Percentiles rank a stretch among this genome's conserved stretches.
These are phyloP conservation scores for Mellilla xanthometata DNA, from an alignment of 2,888 invertebrate genomes.

Conservation along the genomic window DNA sequence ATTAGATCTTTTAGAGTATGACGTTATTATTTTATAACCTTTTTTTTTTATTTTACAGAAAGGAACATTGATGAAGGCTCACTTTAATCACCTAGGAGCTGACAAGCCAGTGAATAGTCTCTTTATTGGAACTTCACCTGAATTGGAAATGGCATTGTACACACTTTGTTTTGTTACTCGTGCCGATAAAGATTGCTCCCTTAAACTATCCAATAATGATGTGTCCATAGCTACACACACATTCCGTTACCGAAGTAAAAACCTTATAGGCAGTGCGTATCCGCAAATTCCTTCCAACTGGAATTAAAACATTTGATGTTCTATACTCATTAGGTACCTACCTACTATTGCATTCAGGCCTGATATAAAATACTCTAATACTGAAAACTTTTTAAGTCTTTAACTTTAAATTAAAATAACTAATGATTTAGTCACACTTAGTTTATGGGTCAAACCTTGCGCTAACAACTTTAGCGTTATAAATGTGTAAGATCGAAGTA, in stretches of 20 bases:
- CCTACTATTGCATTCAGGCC: no score
- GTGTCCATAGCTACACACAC: constrained; percentile 89
- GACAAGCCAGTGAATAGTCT: constrained; percentile 88
- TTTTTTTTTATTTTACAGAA: constrained; percentile 80
- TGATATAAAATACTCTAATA: no score
- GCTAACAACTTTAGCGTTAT: no score
- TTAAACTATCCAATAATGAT: constrained; percentile 87
- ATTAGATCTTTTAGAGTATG: no score
- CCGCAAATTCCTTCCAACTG: constrained; percentile 85
- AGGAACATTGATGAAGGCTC: constrained; percentile 88
- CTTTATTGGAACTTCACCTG: constrained; percentile 94
- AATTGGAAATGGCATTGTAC: constrained; percentile 94
- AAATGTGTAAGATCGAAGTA: no score
- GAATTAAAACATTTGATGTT: no score
- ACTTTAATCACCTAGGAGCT: constrained; percentile 86
- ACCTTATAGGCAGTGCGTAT: constrained; percentile 91
- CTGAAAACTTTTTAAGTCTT: no score
- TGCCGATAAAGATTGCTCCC: constrained; percentile 88
- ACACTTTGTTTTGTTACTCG: constrained; percentile 92
- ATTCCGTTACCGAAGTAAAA: constrained; percentile 89
- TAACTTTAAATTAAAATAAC: no score
- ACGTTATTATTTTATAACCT: no score
- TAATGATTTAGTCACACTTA: no score
- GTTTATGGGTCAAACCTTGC: no score
- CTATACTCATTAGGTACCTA: no score